These are phyloP conservation scores for Halichoerus grypus DNA, from an alignment of 2,113 vertebrate species.

Conservation along the genomic window DNA sequence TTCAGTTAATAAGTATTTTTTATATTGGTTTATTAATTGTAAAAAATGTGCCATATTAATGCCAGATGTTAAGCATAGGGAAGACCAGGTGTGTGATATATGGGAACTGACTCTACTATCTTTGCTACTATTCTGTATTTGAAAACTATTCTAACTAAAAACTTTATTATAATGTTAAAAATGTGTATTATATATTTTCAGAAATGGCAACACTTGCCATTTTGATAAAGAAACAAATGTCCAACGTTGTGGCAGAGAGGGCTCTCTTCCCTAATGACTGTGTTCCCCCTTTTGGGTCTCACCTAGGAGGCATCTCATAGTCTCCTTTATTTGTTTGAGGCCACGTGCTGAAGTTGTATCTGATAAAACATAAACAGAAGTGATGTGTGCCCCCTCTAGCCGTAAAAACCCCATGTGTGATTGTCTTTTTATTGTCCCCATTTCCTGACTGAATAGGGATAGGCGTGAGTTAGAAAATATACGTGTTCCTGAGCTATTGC, in stretches of 20 bases:
- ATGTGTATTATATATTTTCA: not conserved
- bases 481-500: not conserved
- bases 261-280: not conserved
- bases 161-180: not conserved
- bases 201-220: not conserved
- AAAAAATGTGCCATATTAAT: not conserved
- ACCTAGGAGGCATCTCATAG: not conserved
- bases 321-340: not conserved
- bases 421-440: not conserved
- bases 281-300: not conserved
- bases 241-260: not conserved
- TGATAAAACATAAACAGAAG: not conserved
- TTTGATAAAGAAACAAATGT: not conserved
- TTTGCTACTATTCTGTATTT: not conserved
- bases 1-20: not conserved
- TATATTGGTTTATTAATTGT: not conserved
- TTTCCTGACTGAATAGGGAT: not conserved
- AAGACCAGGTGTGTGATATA: not conserved
- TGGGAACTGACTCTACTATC: not conserved
- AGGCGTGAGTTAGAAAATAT: not conserved
- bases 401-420: not conserved
- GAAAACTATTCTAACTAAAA: not conserved
- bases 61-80: not conserved
- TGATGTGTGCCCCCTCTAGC: not conserved
- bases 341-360: not conserved